Base-by-base conservation (phyloP, 2,888 invertebrate species). In the Eilema griseolum region DNA sequence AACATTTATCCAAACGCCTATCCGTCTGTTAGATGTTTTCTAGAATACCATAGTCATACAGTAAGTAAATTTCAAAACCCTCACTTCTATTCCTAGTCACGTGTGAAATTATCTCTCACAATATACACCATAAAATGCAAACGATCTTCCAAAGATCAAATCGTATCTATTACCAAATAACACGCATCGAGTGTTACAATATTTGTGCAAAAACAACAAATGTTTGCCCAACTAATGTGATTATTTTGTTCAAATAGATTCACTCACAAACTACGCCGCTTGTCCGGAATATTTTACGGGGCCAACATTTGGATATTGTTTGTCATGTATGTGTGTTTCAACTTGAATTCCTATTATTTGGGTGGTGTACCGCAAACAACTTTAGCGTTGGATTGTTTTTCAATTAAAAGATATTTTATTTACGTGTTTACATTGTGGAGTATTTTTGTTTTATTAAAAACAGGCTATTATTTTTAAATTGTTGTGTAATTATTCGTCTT, bases 181-280 rank as follows among this genome's bases (percentile, higher is more conserved):
- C 66, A 68, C 63, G 64, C 26, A 60, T 72, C 33, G 67, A 74
- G 70, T 71, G 68, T 61, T 74, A 73, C 81, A 74, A 74, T 82
- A 75, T 86, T 86, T 85, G 83, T 72, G 57, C 76, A 77, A 79
- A 80, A 77, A 74, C 69, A 71, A 67, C 78, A 77, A 76, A 79
- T 85, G 78, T 86, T 86, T 86, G 83, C 64, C 67, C 77, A 81
- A 81, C 83, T 86, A 87, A 86, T 86, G 83, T 82, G 83, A 86
- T 85, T 85, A 85, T 83, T 85, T 84, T 78, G 84, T 74, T 69
- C 83, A 85, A 85, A 83, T 75, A 81, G 67, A 80, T 81, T 83
- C 72, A 63, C 75, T 73, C 67, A 60, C 57, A 66, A 73, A 70
- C 71, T 69, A 72, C 68, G 61, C 66, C 57, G 20, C 37, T 63